These are phyloP conservation scores for Brachyhypopomus occidentalis DNA, from an alignment of 2,113 vertebrate species.

Conservation along the genomic window DNA sequence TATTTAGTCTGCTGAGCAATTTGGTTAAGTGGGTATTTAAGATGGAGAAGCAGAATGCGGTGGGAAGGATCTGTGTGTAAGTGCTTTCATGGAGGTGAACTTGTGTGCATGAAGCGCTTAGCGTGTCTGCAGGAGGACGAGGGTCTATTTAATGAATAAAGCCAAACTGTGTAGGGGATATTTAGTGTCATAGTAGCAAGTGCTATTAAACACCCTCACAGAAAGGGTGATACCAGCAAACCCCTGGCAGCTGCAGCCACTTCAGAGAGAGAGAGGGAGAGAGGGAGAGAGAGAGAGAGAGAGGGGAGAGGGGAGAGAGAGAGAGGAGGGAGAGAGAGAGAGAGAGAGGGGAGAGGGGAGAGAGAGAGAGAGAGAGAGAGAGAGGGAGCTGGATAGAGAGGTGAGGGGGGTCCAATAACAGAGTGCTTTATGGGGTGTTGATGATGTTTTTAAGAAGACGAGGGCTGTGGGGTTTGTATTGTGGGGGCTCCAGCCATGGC, in stretches of 20 bases:
- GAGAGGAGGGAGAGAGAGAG: conserved; percentile 35
- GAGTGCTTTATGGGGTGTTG: conserved; percentile 55
- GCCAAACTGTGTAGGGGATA: conserved; percentile 41
- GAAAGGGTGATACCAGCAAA: conserved; percentile 54
- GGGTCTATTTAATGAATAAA: conserved; percentile 56
- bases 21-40: conserved; percentile 48
- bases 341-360: conserved; percentile 25
- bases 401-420: conserved; percentile 64
- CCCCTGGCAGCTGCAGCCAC: conserved; percentile 51
- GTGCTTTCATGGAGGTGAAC: conserved; percentile 45
- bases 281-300: conserved; percentile 46
- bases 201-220: conserved; percentile 54
- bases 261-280: conserved; percentile 43
- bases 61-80: conserved; percentile 22
- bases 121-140: conserved; percentile 37
- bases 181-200: conserved; percentile 58
- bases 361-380: conserved; percentile 41
- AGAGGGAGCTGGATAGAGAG: conserved; percentile 25
- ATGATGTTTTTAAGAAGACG: conserved; percentile 24
- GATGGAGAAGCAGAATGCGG: conserved; percentile 6
- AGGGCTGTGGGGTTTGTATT: conserved; percentile 35
- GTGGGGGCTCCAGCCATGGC: conserved; percentile 37
- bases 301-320: conserved; percentile 47
- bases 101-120: conserved; percentile 37
- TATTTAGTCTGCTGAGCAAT: conserved; percentile 28